A percentile compares a stretch with the other conserved stretches of the same genome.
Conservation (phyloP, 2,113 vertebrate species). For the Carassius carassius region DNA sequence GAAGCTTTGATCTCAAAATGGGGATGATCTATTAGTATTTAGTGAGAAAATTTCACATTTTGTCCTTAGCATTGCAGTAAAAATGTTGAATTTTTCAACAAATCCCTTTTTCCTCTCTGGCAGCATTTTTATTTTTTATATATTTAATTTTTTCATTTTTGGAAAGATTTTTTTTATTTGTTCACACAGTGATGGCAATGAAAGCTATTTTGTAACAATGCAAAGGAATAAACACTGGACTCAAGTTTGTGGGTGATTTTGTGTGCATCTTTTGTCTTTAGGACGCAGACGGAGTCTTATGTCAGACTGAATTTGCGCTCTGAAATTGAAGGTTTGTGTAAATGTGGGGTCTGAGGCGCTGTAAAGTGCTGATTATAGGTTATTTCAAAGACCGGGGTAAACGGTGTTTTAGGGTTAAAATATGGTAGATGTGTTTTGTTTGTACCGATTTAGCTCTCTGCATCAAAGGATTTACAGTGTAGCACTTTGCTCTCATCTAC, state of each 20-base stretch:
- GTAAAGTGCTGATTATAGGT: conserved; percentile 27
- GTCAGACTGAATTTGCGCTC: background rate
- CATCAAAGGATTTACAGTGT: background rate
- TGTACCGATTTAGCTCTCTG: conserved; percentile 5
- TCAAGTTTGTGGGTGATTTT: background rate
- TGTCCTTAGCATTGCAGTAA: background rate
- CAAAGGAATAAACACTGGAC: conserved; percentile 39
- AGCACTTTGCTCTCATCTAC: conserved; percentile 8
- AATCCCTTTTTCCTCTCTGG: background rate
- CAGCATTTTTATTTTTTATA: background rate
- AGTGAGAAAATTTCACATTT: background rate
- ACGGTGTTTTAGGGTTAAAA: background rate
- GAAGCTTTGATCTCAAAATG: background rate
- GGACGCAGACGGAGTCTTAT: background rate
- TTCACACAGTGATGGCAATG: background rate
- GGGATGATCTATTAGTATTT: background rate
- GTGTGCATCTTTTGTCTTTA: background rate
- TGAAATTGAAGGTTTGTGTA: conserved; percentile 29
- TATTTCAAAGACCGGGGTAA: background rate
- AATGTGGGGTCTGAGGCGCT: background rate
- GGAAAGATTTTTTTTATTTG: background rate
- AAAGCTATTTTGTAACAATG: conserved; percentile 24
- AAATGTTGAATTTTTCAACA: background rate
- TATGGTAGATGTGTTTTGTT: conserved; percentile 25
- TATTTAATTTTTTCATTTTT: background rate